phyloP scores from a whole-genome alignment of 37 sponge, comb jelly and placozoan species.

The Eunapius fragilis region DNA sequence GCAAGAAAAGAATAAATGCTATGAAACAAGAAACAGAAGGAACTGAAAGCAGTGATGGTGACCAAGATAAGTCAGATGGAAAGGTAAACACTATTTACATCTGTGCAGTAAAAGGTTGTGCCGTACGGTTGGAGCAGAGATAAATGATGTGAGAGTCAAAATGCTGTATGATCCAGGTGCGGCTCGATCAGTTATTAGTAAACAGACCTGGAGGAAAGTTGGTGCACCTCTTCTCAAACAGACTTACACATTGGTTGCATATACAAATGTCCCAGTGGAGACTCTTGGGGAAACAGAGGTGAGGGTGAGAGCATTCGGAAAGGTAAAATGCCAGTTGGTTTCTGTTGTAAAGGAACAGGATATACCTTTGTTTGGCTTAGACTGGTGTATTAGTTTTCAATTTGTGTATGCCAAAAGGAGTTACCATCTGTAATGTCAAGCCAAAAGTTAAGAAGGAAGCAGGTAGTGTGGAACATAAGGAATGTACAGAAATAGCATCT shows the following conservation, averaged over 20 bases:
- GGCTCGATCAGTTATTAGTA: constrained; percentile 1
- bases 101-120: neutral
- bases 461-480: neutral
- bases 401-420: neutral
- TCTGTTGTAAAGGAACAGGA: neutral
- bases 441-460: neutral
- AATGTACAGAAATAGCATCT: too few species aligned
- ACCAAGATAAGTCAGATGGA: neutral
- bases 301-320: neutral
- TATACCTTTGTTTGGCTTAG: neutral
- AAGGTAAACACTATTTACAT: neutral
- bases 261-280: neutral
- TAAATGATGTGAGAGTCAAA: neutral
- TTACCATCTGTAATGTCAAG: neutral
- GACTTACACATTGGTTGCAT: neutral
- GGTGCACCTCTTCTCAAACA: neutral
- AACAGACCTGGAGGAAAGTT: neutral
- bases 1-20: neutral
- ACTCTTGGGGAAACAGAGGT: neutral
- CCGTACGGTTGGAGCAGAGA: neutral
- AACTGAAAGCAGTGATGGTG: neutral
- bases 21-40: neutral
- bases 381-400: neutral
- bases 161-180: neutral
- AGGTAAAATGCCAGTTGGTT: neutral